A percentile compares a stretch with the other conserved stretches of the same genome.
phyloP scores from a whole-genome alignment of 2,888 invertebrate species.

The Spodoptera picta region DNA sequence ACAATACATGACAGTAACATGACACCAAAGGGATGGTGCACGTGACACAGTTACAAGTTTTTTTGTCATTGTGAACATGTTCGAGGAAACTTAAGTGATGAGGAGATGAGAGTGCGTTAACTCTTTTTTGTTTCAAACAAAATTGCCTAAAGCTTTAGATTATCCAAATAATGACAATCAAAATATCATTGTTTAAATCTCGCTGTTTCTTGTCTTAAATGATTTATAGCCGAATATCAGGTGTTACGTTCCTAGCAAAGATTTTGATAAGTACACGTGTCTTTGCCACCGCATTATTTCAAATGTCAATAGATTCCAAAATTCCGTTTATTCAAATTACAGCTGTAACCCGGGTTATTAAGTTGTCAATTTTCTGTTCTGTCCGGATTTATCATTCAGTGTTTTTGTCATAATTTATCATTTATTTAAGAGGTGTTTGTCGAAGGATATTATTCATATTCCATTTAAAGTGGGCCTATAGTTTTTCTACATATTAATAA shows the following conservation, averaged over 20 bases:
- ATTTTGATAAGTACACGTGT: conserved; percentile 42
- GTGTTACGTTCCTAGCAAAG: conserved; percentile 32
- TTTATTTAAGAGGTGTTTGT: conserved; percentile 36
- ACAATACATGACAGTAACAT: conserved; percentile 49
- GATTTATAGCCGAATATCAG: conserved; percentile 33
- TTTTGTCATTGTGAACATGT: conserved; percentile 17
- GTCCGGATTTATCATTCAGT: conserved; percentile 48
- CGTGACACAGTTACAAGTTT: conserved; percentile 33
- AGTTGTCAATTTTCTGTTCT: conserved; percentile 43
- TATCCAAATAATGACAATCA: neutral
- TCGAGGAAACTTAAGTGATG: conserved; percentile 19
- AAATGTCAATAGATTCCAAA: conserved; percentile 33
- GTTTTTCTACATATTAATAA: conserved; percentile 31
- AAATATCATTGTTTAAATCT: conserved; percentile 12
- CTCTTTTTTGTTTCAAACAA: conserved; percentile 6
- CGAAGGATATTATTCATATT: conserved; percentile 44
- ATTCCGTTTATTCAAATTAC: conserved; percentile 37
- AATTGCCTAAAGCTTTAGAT: neutral
- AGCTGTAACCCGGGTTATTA: conserved; percentile 47
- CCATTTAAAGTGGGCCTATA: conserved; percentile 9
- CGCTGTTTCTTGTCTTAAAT: conserved; percentile 17
- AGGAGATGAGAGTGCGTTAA: neutral
- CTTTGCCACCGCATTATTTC: conserved; percentile 6
- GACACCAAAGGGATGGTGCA: conserved; percentile 50
- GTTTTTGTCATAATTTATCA: conserved; percentile 47